Base-by-base conservation (phyloP, 2,797 vertebrate genomes). In the Coranthus polyacanthus region DNA sequence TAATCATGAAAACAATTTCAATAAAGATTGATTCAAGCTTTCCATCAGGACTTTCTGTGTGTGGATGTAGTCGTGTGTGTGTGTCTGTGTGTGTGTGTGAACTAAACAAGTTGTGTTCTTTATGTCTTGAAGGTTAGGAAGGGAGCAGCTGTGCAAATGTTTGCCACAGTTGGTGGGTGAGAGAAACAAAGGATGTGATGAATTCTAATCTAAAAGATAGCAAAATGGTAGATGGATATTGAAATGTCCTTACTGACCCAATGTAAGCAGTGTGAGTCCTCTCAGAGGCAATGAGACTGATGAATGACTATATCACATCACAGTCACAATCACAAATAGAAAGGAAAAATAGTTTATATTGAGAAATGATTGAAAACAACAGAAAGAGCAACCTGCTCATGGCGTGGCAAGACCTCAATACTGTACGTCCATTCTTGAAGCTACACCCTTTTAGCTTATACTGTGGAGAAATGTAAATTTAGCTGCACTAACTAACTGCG, bases 21-120 rank as follows among this genome's bases (percentile, higher is more conserved):
- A 89, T 85, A 90, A 89, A 91, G 55, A 78, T 65, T 54, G 10
- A 75, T 82, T 88, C 17, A 80, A 78, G 45, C 75, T 79, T 84
- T 76, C 18, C 64, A 36, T 72, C 71, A 69, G 64, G 47, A 66
- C 42, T 64, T 80, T 9, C 10, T 64, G n/a, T 74, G 67, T 85
- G 60, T 79, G 8, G n/a, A 51, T 69, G 34, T 12, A 55, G 6
- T 51, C 47, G 5, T 74, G 21, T 74, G 42, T 53, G 5, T 68
- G 12, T n/a, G n/a, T n/a, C n/a, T n/a, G n/a, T n/a, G n/a, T n/a
- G n/a, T n/a, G n/a, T n/a, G 42, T 53, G 5, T 68, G 12, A 45
- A 37, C 64, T 60, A 42, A 49, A 41, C 8, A 29, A 12, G n/a
- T 59, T 7, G 17, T 26, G 12, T 42, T 5, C 4, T 18, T 39